phyloP scores from a whole-genome alignment of 1,140 invertebrate species.

The Leptinotarsa lineolata region DNA sequence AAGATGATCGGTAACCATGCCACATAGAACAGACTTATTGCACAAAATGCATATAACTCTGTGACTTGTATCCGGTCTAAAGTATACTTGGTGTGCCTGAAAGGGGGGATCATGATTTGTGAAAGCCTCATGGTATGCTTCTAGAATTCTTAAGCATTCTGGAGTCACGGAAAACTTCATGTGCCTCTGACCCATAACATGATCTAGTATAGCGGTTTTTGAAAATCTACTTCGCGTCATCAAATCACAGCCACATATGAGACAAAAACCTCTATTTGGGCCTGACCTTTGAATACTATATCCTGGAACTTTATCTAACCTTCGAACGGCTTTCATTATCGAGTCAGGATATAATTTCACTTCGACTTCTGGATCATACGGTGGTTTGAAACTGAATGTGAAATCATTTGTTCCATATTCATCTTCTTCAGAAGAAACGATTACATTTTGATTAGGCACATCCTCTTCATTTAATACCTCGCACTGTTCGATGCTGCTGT shows the following conservation, averaged over 20 bases:
- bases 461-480: slow-evolving; percentile 17
- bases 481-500: slow-evolving; percentile 32
- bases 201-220: slow-evolving; percentile 30
- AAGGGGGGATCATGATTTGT: slow-evolving; percentile 32
- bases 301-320: slow-evolving; percentile 35
- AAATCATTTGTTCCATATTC: slow-evolving; percentile 29
- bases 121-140: slow-evolving; percentile 41
- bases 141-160: slow-evolving; percentile 22
- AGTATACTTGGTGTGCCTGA: slow-evolving; percentile 42
- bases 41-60: slow-evolving; percentile 4
- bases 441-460: background rate
- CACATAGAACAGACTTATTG: background rate
- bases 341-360: slow-evolving; percentile 31
- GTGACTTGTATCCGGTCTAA: background rate
- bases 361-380: slow-evolving; percentile 32
- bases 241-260: slow-evolving; percentile 40
- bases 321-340: slow-evolving; percentile 23
- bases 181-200: slow-evolving; percentile 41
- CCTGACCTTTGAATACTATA: slow-evolving; percentile 38
- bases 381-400: slow-evolving; percentile 35
- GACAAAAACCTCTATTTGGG: slow-evolving; percentile 34
- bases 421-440: background rate
- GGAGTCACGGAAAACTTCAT: slow-evolving; percentile 25
- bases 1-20: background rate
- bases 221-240: slow-evolving; percentile 19